Evolutionary conservation across 2,113 vertebrate species (phyloP), one percentile per base, ranked within the genome.

Genomic region (Indicator indicator): DNA sequence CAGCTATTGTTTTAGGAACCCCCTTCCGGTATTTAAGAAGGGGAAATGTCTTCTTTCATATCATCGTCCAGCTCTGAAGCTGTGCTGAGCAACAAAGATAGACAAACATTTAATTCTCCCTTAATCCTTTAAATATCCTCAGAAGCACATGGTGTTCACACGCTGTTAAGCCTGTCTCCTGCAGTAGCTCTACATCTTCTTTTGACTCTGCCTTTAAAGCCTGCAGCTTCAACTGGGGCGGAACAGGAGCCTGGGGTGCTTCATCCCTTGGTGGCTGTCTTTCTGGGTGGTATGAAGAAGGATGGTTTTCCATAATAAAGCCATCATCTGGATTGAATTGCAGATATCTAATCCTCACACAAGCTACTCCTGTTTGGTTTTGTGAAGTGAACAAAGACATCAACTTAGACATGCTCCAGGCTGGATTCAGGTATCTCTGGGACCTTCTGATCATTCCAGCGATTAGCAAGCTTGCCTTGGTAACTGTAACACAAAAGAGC

Each of bases 311-410:
- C 90, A 93, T 96, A 95, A 96, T 89, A 93, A 97, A 96, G 89
- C n/a, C 11, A 64, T 96, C 81, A 78, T 97, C 85, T 96, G 94
- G 89, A 92, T 95, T 95, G 94, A 96, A 96, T 95, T 97, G 92
- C 93, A 97, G 96, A 95, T 95, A 95, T 79, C 86, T 95, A 97
- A 97, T 97, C 96, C 96, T 87, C 86, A 89, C 82, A 93, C 86
- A 93, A 81, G 91, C 83, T 94, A 59, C 71, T 96, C 63, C 93
- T 94, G 32, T 91, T 93, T 95, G 76, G 70, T 96, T 97, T 97
- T 96, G 95, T 97, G 83, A 89, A 83, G 76, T 9, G 52, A 97
- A 97, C 87, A 97, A 97, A 97, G 93, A 82, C 88, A 48, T 95
- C 77, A 70, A 86, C 72, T 96, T 85, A 88, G 77, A 73, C 87